These are phyloP conservation scores for Nomada fucata DNA, from an alignment of 2,888 invertebrate species.

Conservation along the genomic window DNA sequence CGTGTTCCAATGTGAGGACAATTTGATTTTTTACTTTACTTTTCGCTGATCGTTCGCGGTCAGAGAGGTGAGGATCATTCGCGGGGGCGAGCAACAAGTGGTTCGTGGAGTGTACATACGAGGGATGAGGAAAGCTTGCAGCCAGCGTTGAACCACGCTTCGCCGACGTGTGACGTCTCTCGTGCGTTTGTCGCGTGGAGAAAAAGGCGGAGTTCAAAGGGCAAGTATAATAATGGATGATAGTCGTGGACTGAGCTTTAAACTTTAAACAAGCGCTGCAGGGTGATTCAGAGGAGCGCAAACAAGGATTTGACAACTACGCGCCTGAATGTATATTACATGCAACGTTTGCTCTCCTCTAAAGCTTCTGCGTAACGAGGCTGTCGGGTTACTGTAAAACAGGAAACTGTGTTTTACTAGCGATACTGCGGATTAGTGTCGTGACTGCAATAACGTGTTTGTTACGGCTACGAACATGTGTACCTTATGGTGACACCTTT, in stretches of 20 bases:
- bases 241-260: not conserved
- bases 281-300: not conserved
- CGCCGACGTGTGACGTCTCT: conserved; percentile 18
- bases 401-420: conserved; percentile 6
- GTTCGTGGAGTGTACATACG: conserved; percentile 17
- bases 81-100: conserved; percentile 63
- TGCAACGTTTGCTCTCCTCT: not conserved
- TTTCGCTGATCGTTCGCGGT: not conserved
- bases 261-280: conserved; percentile 4
- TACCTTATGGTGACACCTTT: not conserved
- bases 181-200: not conserved
- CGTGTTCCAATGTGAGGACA: not conserved
- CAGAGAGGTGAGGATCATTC: conserved; percentile 52
- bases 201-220: conserved; percentile 45
- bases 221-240: conserved; percentile 52
- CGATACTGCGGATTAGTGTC: not conserved
- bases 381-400: conserved; percentile 1
- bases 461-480: not conserved
- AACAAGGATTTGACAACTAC: conserved; percentile 13
- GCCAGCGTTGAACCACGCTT: conserved; percentile 46
- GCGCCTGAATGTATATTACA: no score
- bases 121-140: conserved; percentile 55
- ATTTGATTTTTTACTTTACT: conserved; percentile 19
- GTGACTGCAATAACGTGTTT: not conserved
- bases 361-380: conserved; percentile 1